Conservation (phyloP, 2,888 invertebrate genomes). For the Mesodorylaimus sp. region DNA sequence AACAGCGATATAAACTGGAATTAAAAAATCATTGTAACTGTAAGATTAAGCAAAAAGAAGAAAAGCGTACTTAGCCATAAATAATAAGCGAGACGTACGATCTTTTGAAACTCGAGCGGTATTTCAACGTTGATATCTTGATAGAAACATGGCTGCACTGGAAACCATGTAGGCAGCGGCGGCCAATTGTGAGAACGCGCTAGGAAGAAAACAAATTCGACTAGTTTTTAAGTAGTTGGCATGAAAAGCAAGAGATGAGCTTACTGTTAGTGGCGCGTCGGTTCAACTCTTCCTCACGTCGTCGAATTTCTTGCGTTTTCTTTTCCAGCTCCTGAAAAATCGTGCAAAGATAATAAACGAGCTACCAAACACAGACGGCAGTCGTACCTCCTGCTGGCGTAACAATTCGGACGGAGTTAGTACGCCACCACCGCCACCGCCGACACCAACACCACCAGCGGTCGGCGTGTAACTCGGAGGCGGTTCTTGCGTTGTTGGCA, state of each 20-base stretch:
- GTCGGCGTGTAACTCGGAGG: constrained; percentile 46
- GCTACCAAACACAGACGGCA: constrained; percentile 9
- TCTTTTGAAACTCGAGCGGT: constrained; percentile 84
- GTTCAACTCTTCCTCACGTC: constrained; percentile 66
- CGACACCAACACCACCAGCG: constrained; percentile 13
- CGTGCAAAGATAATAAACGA: constrained; percentile 14
- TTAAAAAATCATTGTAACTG: constrained; percentile 14
- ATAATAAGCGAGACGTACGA: constrained; percentile 81
- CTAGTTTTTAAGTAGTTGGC: neutral
- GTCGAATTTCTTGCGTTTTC: constrained; percentile 68
- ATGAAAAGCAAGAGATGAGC: neutral
- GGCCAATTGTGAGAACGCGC: constrained; percentile 89
- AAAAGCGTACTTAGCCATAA: constrained; percentile 79
- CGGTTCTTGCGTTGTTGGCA: constrained; percentile 29
- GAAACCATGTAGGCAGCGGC: constrained; percentile 74
- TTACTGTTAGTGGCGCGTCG: constrained; percentile 22
- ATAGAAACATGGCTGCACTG: constrained; percentile 89
- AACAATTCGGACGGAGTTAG: constrained; percentile 27
- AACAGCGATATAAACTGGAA: constrained; percentile 69
- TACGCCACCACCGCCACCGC: constrained; percentile 23
- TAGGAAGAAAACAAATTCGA: constrained; percentile 28
- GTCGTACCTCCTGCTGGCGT: constrained; percentile 32
- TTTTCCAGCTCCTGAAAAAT: constrained; percentile 63
- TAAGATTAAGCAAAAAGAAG: constrained; percentile 2
- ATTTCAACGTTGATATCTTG: constrained; percentile 98